Conservation (phyloP, 1,140 invertebrate species). For the Diuraphis noxia region DNA sequence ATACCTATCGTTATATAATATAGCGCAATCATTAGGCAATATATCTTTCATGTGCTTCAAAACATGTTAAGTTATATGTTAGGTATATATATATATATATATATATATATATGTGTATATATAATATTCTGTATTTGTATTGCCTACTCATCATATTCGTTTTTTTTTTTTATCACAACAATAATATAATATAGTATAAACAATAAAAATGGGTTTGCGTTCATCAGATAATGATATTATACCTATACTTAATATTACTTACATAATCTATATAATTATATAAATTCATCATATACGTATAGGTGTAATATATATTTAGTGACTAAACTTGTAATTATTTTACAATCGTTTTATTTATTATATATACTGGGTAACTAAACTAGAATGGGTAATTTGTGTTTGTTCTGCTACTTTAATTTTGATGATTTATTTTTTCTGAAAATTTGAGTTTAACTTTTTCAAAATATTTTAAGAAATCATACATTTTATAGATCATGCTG, state of each 20-base stretch:
- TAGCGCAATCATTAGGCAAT: background rate
- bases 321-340: background rate
- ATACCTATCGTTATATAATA: too few species aligned
- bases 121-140: background rate
- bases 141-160: background rate
- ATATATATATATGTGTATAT: too few species aligned
- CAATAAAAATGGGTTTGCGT: background rate
- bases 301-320: background rate
- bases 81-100: too few species aligned
- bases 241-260: background rate
- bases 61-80: too few species aligned
- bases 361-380: background rate
- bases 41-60: background rate
- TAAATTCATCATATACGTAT: too few species aligned
- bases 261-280: too few species aligned
- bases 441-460: background rate
- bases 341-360: conserved; percentile 32
- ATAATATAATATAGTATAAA: background rate
- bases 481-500: background rate
- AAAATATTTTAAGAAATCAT: background rate
- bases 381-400: background rate
- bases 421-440: background rate
- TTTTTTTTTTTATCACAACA: background rate
- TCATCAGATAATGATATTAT: background rate
- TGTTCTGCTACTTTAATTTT: background rate